A percentile compares a stretch with the other conserved stretches of the same genome.
Evolutionary conservation across 2,797 vertebrate genomes (phyloP).

Genomic region (Glossophaga mutica): DNA sequence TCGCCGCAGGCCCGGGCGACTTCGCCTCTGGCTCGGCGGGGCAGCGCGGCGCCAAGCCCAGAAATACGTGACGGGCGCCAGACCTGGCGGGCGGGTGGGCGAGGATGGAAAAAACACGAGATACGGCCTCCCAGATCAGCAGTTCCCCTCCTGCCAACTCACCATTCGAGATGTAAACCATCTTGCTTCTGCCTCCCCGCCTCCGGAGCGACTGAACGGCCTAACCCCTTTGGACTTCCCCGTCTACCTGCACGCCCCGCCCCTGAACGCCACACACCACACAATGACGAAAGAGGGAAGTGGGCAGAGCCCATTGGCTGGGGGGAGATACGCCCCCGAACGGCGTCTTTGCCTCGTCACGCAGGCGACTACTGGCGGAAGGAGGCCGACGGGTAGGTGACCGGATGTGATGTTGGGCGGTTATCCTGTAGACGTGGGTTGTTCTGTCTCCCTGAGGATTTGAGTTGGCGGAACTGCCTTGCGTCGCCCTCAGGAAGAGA

Average conservation of each 20-base stretch:
- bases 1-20: not conserved
- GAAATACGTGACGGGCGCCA: not conserved
- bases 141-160: not conserved
- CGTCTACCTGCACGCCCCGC: not conserved
- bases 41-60: not conserved
- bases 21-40: not conserved
- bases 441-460: fast-evolving
- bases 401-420: not conserved
- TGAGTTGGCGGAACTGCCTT: fast-evolving
- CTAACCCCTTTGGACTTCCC: not conserved
- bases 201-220: fast-evolving
- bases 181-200: not conserved
- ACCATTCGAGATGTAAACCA: conserved; percentile 85
- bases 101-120: no score
- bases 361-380: not conserved
- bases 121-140: not conserved
- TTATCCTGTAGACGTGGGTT: fast-evolving
- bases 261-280: not conserved
- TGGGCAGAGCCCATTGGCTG: conserved; percentile 58
- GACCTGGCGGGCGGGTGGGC: no score
- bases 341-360: fast-evolving
- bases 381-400: fast-evolving
- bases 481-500: fast-evolving
- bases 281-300: not conserved
- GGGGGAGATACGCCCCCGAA: not conserved